Evolutionary conservation across 2,888 invertebrate species (phyloP).

Genomic region (Coelopa pilipes): DNA sequence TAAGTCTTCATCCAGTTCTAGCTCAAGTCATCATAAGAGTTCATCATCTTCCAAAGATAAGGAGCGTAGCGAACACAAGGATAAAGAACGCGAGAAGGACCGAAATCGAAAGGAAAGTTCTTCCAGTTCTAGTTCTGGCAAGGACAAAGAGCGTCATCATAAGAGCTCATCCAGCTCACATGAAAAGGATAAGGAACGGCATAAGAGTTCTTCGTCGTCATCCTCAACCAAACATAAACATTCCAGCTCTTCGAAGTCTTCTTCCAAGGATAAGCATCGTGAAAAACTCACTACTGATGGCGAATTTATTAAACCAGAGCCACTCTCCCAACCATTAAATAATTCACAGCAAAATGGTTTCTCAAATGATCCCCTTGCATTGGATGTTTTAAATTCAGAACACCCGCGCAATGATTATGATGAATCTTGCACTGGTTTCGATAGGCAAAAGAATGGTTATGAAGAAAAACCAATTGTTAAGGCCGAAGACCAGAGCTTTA

Average conservation of each 20-base stretch:
- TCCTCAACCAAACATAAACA: constrained; percentile 65
- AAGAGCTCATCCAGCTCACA: constrained; percentile 59
- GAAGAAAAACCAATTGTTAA: constrained; percentile 47
- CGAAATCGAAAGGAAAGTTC: constrained; percentile 64
- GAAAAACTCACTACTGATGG: constrained; percentile 54
- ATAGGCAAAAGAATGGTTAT: constrained; percentile 49
- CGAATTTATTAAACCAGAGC: constrained; percentile 60
- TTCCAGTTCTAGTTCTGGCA: constrained; percentile 48
- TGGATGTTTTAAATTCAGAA: constrained; percentile 37
- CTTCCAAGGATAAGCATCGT: constrained; percentile 54
- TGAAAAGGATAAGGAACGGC: constrained; percentile 62
- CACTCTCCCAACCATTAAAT: constrained; percentile 55
- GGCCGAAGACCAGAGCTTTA: constrained; percentile 51
- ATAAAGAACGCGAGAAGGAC: constrained; percentile 54
- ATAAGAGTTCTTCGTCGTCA: constrained; percentile 65
- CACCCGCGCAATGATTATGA: constrained; percentile 49
- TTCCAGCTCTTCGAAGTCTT: constrained; percentile 60
- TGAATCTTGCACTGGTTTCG: constrained; percentile 56
- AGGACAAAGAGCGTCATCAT: constrained; percentile 63
- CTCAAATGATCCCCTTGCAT: constrained; percentile 40
- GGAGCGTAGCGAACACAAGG: constrained; percentile 65
- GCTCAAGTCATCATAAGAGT: constrained; percentile 55
- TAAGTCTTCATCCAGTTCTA: constrained; percentile 62
- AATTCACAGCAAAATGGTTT: constrained; percentile 50
- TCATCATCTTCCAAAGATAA: constrained; percentile 59